Conservation (phyloP, 2,888 invertebrate species). For the Clivina fossor region DNA sequence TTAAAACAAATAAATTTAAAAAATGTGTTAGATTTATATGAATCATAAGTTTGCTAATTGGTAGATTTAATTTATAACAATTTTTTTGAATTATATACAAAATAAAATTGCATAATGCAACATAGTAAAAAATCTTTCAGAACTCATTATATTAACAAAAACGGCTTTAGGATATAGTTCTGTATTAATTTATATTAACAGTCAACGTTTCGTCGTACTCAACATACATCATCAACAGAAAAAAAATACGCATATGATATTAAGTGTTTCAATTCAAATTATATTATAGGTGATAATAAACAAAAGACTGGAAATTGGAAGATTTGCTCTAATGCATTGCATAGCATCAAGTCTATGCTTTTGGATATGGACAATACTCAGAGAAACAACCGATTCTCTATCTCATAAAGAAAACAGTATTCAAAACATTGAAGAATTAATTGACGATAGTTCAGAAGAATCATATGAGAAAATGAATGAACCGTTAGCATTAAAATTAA, state of each 20-base stretch:
- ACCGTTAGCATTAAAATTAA: constrained; percentile 48
- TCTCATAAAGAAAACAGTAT: constrained; percentile 54
- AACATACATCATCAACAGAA: too few relatives aligned
- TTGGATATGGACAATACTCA: constrained; percentile 75
- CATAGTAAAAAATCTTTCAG: too few relatives aligned
- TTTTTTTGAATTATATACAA: neutral
- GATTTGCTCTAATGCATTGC: constrained; percentile 78
- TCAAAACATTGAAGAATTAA: constrained; percentile 42
- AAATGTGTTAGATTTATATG: too few relatives aligned
- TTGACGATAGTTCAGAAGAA: constrained; percentile 25
- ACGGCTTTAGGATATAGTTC: too few relatives aligned
- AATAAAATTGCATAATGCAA: neutral
- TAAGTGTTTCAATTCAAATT: neutral
- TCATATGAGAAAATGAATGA: constrained; percentile 34
- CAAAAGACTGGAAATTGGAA: constrained; percentile 60
- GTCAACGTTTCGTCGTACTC: too few relatives aligned
- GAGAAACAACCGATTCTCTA: constrained; percentile 70
- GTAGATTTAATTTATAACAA: too few relatives aligned
- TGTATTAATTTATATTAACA: too few relatives aligned
- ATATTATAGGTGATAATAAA: constrained; percentile 62
- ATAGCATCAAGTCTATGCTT: constrained; percentile 78
- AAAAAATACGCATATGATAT: too few relatives aligned
- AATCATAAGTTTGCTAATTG: too few relatives aligned
- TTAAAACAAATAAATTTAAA: too few relatives aligned
- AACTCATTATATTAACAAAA: too few relatives aligned